Percentiles rank a stretch among this genome's conserved stretches.
phyloP scores from a whole-genome alignment of 2,888 invertebrate genomes.

The Alloplasta piceator region DNA sequence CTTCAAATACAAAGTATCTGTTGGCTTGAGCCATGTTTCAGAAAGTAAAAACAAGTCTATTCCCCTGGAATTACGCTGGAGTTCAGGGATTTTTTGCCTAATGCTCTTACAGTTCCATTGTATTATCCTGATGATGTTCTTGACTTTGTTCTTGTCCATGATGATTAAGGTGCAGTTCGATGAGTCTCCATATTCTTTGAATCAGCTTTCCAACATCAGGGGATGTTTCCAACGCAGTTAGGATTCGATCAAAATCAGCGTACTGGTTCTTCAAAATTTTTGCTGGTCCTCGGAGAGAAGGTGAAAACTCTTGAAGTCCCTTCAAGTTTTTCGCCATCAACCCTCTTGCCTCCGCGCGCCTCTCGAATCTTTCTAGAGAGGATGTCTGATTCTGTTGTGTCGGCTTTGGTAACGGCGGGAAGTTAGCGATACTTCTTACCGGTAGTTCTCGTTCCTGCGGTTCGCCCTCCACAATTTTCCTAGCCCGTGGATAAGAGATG shows the following conservation, averaged over 20 bases:
- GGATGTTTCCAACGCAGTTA: not conserved
- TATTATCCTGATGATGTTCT: not conserved
- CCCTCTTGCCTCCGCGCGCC: not conserved
- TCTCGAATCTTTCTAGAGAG: not conserved
- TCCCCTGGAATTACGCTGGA: not conserved
- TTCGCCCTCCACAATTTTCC: not conserved
- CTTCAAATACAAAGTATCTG: conserved; percentile 4
- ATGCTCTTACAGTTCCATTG: conserved; percentile 1
- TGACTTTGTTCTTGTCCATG: not conserved
- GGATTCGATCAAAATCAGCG: not conserved
- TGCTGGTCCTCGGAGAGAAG: no score
- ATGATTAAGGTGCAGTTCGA: not conserved
- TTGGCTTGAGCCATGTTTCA: conserved; percentile 33
- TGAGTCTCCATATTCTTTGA: not conserved
- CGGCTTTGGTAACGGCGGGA: not conserved
- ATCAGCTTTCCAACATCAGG: not conserved
- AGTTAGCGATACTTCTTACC: not conserved
- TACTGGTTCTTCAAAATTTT: no score
- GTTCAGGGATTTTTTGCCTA: not conserved
- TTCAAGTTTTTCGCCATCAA: not conserved
- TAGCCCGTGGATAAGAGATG: not conserved
- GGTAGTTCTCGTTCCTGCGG: not conserved
- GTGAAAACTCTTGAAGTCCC: not conserved
- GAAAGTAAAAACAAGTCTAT: not conserved
- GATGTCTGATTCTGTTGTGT: not conserved